Evolutionary conservation across 2,797 vertebrate species (phyloP).

Genomic region (Cossypha caffra): DNA sequence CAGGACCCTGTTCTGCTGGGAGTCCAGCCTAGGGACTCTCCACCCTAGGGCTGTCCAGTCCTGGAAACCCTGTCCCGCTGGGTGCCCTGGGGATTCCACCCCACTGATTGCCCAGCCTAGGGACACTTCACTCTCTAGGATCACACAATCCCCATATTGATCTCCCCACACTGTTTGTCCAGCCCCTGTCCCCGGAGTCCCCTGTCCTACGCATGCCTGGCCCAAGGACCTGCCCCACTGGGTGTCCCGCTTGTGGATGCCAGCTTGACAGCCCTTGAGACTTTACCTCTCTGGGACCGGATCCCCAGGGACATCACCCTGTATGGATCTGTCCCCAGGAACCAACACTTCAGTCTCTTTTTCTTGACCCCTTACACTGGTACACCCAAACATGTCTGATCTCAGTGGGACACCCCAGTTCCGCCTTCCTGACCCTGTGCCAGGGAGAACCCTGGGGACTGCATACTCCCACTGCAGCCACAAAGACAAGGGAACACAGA

Average conservation of each 20-base stretch:
- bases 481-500: background rate
- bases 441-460: background rate
- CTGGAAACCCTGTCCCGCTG: rapidly evolving
- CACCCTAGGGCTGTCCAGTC: background rate
- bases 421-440: background rate
- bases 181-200: background rate
- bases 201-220: background rate
- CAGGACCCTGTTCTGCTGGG: rapidly evolving
- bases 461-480: rapidly evolving
- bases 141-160: background rate
- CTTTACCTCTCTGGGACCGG: too few species aligned
- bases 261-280: background rate
- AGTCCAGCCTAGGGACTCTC: too few species aligned
- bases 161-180: background rate
- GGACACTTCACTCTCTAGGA: background rate
- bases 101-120: background rate
- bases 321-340: too few species aligned
- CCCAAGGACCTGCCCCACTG: background rate
- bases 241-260: background rate
- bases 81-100: background rate
- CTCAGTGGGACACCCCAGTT: background rate
- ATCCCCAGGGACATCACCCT: background rate
- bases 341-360: background rate
- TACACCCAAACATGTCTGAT: background rate
- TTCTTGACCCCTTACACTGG: rapidly evolving